phyloP scores from a whole-genome alignment of 1,140 invertebrate genomes.

The Thaumatotibia leucotreta region DNA sequence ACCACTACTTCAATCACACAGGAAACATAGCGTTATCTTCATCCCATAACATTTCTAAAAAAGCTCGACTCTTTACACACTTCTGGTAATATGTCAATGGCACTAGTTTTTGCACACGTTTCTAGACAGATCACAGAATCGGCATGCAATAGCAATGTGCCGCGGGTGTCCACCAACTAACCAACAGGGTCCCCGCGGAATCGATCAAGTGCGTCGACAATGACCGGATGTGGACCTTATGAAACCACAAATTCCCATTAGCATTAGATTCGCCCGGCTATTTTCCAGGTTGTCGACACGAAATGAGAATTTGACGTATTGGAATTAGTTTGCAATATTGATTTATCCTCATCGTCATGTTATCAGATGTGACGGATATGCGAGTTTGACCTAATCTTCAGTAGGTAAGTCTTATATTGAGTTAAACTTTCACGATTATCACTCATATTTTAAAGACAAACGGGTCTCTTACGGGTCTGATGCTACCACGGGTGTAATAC shows the following conservation, averaged over 20 bases:
- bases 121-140: neutral
- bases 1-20: too few relatives aligned
- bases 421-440: too few relatives aligned
- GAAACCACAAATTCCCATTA: neutral
- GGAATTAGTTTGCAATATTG: neutral
- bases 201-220: constrained; percentile 1
- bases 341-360: neutral
- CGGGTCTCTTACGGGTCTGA: too few relatives aligned
- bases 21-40: too few relatives aligned
- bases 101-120: neutral
- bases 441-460: too few relatives aligned
- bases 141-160: neutral
- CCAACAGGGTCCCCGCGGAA: neutral
- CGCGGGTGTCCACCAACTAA: neutral
- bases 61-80: too few relatives aligned
- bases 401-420: too few relatives aligned
- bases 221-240: neutral
- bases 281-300: neutral
- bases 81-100: neutral
- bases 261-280: neutral
- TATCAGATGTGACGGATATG: too few relatives aligned
- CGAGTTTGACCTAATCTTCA: neutral
- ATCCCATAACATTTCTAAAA: too few relatives aligned
- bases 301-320: neutral
- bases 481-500: too few relatives aligned